These are phyloP conservation scores for Kryptolebias ocellatus DNA, from an alignment of 2,797 vertebrate species.

Conservation along the genomic window DNA sequence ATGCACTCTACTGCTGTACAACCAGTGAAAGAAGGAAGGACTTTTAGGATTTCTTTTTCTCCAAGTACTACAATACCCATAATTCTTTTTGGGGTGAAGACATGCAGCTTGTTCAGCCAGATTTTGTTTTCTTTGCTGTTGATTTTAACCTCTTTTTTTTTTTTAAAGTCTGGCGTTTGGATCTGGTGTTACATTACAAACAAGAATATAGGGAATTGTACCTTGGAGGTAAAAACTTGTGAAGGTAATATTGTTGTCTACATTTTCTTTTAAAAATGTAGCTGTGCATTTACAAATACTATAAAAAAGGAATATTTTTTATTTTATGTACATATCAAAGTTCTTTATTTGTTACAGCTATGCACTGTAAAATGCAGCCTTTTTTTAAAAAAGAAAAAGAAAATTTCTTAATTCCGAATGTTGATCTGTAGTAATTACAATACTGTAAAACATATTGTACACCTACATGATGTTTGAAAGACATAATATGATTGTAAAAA, in stretches of 20 bases:
- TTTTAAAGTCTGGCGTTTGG: conserved; percentile 86
- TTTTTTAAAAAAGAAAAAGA: conserved; percentile 84
- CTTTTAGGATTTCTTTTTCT: conserved; percentile 72
- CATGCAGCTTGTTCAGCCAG: conserved; percentile 88
- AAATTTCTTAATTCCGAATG: conserved; percentile 98
- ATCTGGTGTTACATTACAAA: conserved; percentile 89
- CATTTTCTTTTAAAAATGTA: conserved; percentile 87
- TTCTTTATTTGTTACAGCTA: conserved; percentile 99
- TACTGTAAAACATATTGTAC: conserved; percentile 92
- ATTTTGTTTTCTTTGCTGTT: conserved; percentile 82
- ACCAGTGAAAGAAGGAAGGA: conserved; percentile 65
- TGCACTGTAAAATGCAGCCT: conserved; percentile 99
- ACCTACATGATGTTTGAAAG: conserved; percentile 93
- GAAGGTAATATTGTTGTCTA: conserved; percentile 89
- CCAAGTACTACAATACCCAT: conserved; percentile 86
- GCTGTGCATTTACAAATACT: conserved; percentile 95
- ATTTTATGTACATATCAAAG: conserved; percentile 98
- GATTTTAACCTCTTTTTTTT: conserved; percentile 66
- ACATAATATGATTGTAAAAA: conserved; percentile 96
- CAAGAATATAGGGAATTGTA: conserved; percentile 83
- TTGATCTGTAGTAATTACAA: conserved; percentile 92
- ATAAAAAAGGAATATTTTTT: conserved; percentile 96
- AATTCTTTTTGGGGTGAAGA: conserved; percentile 88
- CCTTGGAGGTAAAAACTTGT: conserved; percentile 79
- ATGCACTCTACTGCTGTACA: conserved; percentile 78